These are phyloP conservation scores for Mantis religiosa DNA, from an alignment of 2,888 invertebrate species.

Conservation along the genomic window DNA sequence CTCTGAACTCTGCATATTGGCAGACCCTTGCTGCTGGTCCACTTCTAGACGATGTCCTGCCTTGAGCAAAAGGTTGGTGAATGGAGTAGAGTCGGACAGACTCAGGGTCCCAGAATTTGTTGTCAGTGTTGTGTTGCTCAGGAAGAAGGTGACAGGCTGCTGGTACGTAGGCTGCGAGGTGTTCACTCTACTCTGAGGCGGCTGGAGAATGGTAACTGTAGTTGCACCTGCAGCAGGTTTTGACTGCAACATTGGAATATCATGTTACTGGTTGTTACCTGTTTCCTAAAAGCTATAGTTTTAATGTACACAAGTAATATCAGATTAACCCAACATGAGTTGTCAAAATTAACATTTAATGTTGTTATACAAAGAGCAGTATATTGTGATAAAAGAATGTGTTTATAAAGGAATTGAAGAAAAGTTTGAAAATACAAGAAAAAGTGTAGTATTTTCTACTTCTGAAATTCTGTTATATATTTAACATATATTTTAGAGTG, in stretches of 20 bases:
- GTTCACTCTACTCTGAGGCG: neutral
- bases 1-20: constrained; percentile 8
- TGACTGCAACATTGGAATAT: neutral
- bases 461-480: too few species aligned
- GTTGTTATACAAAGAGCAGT: too few species aligned
- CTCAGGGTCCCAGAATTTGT: constrained; percentile 20
- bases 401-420: too few species aligned
- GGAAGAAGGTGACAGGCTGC: constrained; percentile 46
- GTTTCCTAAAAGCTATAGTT: too few species aligned
- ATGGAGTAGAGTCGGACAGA: constrained; percentile 29
- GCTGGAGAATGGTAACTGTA: constrained; percentile 28
- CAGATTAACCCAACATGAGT: neutral
- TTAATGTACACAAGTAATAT: neutral
- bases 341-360: neutral
- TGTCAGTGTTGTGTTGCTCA: constrained; percentile 35
- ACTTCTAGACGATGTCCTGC: constrained; percentile 16
- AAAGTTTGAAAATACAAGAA: too few species aligned
- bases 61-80: constrained; percentile 33
- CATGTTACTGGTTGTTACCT: too few species aligned
- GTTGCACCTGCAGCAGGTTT: constrained; percentile 27
- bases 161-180: constrained; percentile 20
- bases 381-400: too few species aligned
- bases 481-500: too few species aligned
- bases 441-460: too few species aligned
- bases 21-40: neutral